A percentile compares a stretch with the other conserved stretches of the same genome.
Evolutionary conservation across 2,797 vertebrate genomes (phyloP).

Genomic region (Coregonus sp.): DNA sequence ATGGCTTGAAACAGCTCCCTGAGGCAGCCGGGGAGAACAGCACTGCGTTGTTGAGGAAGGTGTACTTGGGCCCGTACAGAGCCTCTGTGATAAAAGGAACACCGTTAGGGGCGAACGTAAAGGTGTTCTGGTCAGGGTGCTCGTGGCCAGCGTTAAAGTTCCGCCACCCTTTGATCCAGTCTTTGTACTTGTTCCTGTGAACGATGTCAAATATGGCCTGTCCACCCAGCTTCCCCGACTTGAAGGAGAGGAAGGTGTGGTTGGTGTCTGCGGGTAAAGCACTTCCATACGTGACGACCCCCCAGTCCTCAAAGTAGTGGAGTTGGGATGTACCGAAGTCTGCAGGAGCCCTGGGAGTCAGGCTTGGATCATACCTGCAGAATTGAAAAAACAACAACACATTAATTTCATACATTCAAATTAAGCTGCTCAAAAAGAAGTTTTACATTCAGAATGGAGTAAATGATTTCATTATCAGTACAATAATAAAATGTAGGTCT

Average conservation of each 20-base stretch:
- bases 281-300: conserved; percentile 94
- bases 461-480: neutral
- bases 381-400: conserved; percentile 8
- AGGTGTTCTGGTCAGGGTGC: conserved; percentile 96
- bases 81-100: conserved; percentile 96
- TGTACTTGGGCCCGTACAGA: conserved; percentile 95
- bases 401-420: neutral
- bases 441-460: neutral
- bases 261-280: conserved; percentile 85
- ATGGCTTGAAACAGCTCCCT: conserved; percentile 90
- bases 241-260: conserved; percentile 92
- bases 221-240: conserved; percentile 96
- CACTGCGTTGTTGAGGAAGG: conserved; percentile 90
- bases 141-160: conserved; percentile 98
- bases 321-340: conserved; percentile 86
- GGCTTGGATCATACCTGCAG: conserved; percentile 89
- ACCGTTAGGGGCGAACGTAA: conserved; percentile 92
- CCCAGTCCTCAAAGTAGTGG: conserved; percentile 98
- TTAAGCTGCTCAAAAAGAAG: neutral
- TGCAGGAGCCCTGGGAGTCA: conserved; percentile 81
- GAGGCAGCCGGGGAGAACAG: conserved; percentile 86
- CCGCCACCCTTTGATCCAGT: conserved; percentile 95
- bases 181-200: conserved; percentile 91
- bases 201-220: conserved; percentile 97
- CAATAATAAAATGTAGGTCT: neutral